Conservation (phyloP, 2,113 vertebrate species). For the Otus sunia region DNA sequence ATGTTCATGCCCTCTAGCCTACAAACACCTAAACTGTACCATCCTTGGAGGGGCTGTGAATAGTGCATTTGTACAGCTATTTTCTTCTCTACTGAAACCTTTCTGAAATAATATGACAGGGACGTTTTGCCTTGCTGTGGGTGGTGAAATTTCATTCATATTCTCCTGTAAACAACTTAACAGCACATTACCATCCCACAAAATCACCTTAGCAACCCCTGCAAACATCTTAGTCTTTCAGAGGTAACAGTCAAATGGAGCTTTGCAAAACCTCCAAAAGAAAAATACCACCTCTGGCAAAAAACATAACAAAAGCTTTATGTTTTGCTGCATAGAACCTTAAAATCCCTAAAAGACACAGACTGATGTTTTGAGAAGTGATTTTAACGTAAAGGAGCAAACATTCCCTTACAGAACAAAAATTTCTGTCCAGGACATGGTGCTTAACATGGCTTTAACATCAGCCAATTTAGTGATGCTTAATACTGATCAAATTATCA, state of each 20-base stretch:
- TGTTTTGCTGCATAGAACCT: neutral
- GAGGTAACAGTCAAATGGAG: neutral
- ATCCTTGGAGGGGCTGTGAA: rapidly evolving
- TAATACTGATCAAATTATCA: neutral
- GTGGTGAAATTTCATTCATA: slow-evolving; percentile 50
- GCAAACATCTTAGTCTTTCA: slow-evolving; percentile 21
- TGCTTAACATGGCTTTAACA: rapidly evolving
- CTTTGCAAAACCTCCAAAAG: neutral
- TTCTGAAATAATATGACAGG: neutral
- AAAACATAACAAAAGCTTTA: neutral
- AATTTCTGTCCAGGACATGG: neutral
- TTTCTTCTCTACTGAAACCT: neutral
- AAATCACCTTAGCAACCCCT: slow-evolving; percentile 74
- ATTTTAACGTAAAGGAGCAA: neutral
- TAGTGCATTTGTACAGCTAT: neutral
- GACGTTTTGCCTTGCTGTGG: neutral
- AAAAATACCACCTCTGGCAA: neutral
- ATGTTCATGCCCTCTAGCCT: neutral
- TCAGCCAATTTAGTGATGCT: too few relatives aligned
- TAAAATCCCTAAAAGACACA: neutral
- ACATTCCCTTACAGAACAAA: neutral
- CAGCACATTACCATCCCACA: slow-evolving; percentile 47
- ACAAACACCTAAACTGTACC: neutral
- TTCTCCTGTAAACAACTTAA: slow-evolving; percentile 67
- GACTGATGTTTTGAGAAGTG: neutral